These are phyloP conservation scores for Enhydra lutris DNA, from an alignment of 2,113 vertebrate species.

Conservation along the genomic window DNA sequence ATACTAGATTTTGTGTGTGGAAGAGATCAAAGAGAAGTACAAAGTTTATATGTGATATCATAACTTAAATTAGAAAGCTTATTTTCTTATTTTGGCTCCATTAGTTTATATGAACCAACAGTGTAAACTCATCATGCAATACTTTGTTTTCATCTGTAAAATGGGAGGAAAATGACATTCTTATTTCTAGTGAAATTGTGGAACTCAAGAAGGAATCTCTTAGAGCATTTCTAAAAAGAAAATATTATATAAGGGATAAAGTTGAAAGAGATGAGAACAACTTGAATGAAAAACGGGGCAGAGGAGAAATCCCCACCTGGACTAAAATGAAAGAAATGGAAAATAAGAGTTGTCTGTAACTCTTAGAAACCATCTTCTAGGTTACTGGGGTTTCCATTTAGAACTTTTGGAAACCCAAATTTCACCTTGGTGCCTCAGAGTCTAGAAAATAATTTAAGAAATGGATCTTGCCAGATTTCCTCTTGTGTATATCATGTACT, in stretches of 20 bases:
- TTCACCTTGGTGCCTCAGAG: neutral
- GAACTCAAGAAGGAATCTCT: neutral
- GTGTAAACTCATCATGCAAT: neutral
- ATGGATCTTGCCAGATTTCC: neutral
- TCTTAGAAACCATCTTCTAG: too few species aligned
- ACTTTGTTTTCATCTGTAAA: neutral
- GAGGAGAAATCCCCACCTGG: neutral
- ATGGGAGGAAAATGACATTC: neutral
- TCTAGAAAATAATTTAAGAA: neutral
- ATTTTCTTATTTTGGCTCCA: neutral
- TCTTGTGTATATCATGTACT: neutral
- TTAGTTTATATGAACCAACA: neutral
- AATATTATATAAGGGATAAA: neutral
- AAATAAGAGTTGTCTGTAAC: too few species aligned
- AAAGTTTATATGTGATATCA: neutral
- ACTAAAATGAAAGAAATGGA: too few species aligned
- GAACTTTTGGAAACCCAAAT: neutral
- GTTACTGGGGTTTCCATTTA: too few species aligned
- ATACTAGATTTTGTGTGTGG: neutral
- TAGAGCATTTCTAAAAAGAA: neutral
- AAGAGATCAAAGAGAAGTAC: neutral
- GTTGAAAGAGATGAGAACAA: neutral
- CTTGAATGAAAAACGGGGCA: neutral
- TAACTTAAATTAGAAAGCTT: neutral
- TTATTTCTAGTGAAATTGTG: neutral